Evolutionary conservation across 2,797 vertebrate species (phyloP), one percentile per base, ranked within the genome.

Genomic region (Siniperca undulata): DNA sequence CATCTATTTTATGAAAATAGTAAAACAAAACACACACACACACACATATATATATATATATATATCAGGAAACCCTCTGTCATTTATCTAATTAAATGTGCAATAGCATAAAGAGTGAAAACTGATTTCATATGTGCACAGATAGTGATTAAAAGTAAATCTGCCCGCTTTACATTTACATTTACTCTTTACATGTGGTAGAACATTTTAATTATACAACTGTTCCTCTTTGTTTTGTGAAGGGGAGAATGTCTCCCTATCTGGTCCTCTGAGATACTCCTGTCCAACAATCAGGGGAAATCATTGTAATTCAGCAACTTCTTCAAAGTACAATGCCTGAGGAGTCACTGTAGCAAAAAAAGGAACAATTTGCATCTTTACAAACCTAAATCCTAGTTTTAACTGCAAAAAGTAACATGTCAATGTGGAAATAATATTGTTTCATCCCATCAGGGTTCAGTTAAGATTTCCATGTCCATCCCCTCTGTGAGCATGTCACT

Each of bases 231-330:
- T 80, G 77, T 84, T 86, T 90, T 62, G 44, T 76, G 27, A 73
- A 85, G 77, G 14, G 4, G 0, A 48, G 48, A 64, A 64, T 55
- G 36, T 34, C 20, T 74, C 10, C 22, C 62, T 66, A 3, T 75
- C 59, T 62, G 59, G 22, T 86, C 81, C 80, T 85, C 53, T 50
- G 80, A 81, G 81, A 55, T 70, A 44, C 52, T 74, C 22, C 71
- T 86, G 72, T 81, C 71, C 65, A 83, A 68, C 77, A 86, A 81
- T 87, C 86, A 76, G 38, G 70, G 60, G 74, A 78, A 83, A 76
- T 90, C 64, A 73, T 5, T 76, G 70, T 83, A 69, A 84, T 86
- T 78, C 68, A 76, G 52, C 60, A 77, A 55, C 48, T 76, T 58
- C 77, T 80, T 81, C 79, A 89, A 87, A 87, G 77, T 56, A 10